Evolutionary conservation across 2,797 vertebrate species (phyloP).

Genomic region (Hydrophis major): DNA sequence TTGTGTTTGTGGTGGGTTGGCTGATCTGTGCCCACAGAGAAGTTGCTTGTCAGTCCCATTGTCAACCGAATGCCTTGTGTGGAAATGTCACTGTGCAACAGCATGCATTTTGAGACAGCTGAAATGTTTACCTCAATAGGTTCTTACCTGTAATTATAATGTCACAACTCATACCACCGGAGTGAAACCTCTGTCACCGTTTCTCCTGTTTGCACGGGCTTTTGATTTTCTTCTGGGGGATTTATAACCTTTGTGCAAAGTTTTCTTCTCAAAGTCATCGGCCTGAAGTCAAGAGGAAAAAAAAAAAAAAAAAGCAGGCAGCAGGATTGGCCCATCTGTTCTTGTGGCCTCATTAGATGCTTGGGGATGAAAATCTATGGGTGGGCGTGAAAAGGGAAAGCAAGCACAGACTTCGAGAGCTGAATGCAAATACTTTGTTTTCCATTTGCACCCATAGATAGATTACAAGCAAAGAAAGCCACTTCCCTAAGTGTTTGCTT

Average conservation of each 20-base stretch:
- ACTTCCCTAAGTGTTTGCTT: not conserved
- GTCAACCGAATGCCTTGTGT: conserved; percentile 41
- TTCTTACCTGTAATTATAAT: conserved; percentile 49
- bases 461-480: not conserved
- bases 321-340: not conserved
- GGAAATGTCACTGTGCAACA: conserved; percentile 15
- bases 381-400: not conserved
- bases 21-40: conserved; percentile 31
- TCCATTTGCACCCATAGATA: not conserved
- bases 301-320: not conserved
- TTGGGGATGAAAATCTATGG: not conserved
- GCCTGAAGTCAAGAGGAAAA: not conserved
- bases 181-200: conserved; percentile 42
- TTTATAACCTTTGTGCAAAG: conserved; percentile 14
- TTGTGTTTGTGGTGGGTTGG: not conserved
- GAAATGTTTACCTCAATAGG: conserved; percentile 53
- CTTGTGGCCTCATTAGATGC: not conserved
- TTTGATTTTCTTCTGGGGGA: not conserved
- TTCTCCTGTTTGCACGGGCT: conserved; percentile 24
- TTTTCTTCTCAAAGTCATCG: not conserved
- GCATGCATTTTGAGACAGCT: conserved; percentile 41
- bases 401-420: not conserved
- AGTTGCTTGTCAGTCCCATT: conserved; percentile 45
- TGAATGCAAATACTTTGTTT: not conserved
- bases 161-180: conserved; percentile 19